A percentile compares a stretch with the other conserved stretches of the same genome.
phyloP scores from a whole-genome alignment of 2,888 invertebrate genomes.

The Scaeva pyrastri region DNA sequence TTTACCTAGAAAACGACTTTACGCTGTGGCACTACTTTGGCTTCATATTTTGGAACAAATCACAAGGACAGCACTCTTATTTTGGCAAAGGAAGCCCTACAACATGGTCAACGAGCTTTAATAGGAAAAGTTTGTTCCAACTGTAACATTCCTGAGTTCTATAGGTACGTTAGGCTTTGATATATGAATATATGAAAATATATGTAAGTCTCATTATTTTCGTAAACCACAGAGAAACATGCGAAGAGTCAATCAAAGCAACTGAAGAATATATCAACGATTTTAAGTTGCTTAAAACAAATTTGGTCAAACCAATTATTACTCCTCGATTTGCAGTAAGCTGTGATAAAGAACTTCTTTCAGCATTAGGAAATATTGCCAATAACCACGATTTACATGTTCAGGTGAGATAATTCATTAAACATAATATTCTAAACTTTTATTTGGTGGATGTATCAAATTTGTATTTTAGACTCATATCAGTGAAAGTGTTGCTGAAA shows the following conservation, averaged over 20 bases:
- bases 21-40: slow-evolving; percentile 93
- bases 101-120: slow-evolving; percentile 91
- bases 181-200: too few species aligned
- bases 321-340: slow-evolving; percentile 94
- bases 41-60: slow-evolving; percentile 94
- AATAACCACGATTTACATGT: slow-evolving; percentile 88
- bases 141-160: slow-evolving; percentile 81
- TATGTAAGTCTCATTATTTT: neutral
- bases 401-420: slow-evolving; percentile 87
- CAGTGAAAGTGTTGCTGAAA: slow-evolving; percentile 91
- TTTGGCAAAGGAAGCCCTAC: slow-evolving; percentile 88
- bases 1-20: slow-evolving; percentile 88
- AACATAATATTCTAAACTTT: neutral
- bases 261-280: slow-evolving; percentile 87
- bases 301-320: slow-evolving; percentile 90
- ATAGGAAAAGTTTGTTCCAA: slow-evolving; percentile 90
- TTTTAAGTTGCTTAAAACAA: slow-evolving; percentile 85
- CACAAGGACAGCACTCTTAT: slow-evolving; percentile 88
- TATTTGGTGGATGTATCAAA: slow-evolving; percentile 69
- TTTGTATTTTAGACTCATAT: slow-evolving; percentile 89
- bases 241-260: slow-evolving; percentile 86
- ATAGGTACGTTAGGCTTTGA: too few species aligned
- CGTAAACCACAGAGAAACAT: slow-evolving; percentile 86
- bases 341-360: slow-evolving; percentile 90
- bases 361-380: slow-evolving; percentile 88